A percentile compares a stretch with the other conserved stretches of the same genome.
Evolutionary conservation across 2,888 invertebrate species (phyloP).

Genomic region (Chloroclysta siterata): DNA sequence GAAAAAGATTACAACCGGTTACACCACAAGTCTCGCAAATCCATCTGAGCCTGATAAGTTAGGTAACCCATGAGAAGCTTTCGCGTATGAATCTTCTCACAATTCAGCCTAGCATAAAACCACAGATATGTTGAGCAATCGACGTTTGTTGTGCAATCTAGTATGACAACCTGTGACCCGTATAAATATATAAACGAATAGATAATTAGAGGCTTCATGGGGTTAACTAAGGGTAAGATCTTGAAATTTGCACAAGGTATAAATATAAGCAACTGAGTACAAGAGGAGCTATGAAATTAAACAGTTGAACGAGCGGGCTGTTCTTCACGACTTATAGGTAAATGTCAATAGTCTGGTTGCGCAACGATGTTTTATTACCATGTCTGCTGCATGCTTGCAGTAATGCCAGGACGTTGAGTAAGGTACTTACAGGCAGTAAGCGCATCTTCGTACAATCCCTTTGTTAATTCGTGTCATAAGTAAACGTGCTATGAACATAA

Average conservation of each 20-base stretch:
- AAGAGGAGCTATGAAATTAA: constrained; percentile 54
- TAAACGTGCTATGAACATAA: constrained; percentile 13
- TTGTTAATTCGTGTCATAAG: constrained; percentile 35
- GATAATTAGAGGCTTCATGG: constrained; percentile 23
- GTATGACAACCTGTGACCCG: constrained; percentile 37
- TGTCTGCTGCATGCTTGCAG: constrained; percentile 62
- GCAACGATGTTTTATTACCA: constrained; percentile 74
- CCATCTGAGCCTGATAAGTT: constrained; percentile 44
- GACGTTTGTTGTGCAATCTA: constrained; percentile 40
- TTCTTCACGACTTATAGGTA: constrained; percentile 59
- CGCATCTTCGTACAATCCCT: constrained; percentile 55
- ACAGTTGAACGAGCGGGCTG: constrained; percentile 49
- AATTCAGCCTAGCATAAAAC: constrained; percentile 48
- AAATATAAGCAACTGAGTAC: constrained; percentile 11
- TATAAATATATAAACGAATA: constrained; percentile 21
- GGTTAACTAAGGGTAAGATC: constrained; percentile 1
- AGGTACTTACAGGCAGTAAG: constrained; percentile 52
- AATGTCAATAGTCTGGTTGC: constrained; percentile 77
- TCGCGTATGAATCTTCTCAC: constrained; percentile 56
- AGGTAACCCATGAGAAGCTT: constrained; percentile 54
- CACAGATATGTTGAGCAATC: constrained; percentile 48
- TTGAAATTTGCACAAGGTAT: constrained; percentile 3
- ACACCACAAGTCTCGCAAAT: constrained; percentile 39
- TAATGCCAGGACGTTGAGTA: constrained; percentile 61
- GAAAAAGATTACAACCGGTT: constrained; percentile 39